Percentiles rank a stretch among this genome's conserved stretches.
phyloP scores from a whole-genome alignment of 1,140 invertebrate genomes.

The Periplaneta americana region DNA sequence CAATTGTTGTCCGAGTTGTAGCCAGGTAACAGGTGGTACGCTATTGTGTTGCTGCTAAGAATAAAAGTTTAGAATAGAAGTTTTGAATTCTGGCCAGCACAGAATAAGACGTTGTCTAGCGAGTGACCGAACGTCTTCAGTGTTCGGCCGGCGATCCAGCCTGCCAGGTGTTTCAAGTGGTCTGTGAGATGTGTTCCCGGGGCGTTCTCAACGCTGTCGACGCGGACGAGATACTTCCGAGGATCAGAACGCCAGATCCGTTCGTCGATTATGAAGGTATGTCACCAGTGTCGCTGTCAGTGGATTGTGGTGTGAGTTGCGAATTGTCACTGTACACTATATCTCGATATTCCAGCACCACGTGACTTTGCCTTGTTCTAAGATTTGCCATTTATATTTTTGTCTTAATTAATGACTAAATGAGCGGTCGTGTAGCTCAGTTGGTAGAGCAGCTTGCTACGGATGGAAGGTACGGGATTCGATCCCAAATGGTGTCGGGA shows the following conservation, averaged over 20 bases:
- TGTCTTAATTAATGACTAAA: too few relatives aligned
- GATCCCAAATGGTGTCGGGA: too few relatives aligned
- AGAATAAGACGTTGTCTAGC: background rate
- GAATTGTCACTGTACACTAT: too few relatives aligned
- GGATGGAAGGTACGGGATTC: too few relatives aligned
- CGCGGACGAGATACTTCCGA: conserved; percentile 35
- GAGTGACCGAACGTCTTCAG: background rate
- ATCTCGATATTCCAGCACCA: too few relatives aligned
- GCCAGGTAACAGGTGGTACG: background rate
- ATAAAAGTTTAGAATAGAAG: background rate
- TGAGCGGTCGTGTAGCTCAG: too few relatives aligned
- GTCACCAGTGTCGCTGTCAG: too few relatives aligned
- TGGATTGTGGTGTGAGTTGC: too few relatives aligned
- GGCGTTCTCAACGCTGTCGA: conserved; percentile 32
- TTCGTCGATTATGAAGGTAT: conserved; percentile 8
- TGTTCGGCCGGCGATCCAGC: background rate
- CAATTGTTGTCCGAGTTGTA: background rate
- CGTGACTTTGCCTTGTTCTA: too few relatives aligned
- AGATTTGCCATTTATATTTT: too few relatives aligned
- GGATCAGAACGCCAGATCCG: conserved; percentile 7
- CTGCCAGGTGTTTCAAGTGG: background rate
- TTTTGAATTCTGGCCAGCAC: background rate
- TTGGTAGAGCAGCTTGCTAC: too few relatives aligned
- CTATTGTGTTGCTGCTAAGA: background rate
- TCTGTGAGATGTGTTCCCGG: conserved; percentile 13